Evolutionary conservation across 2,797 vertebrate species (phyloP).

Genomic region (Typhlichthys subterraneus): DNA sequence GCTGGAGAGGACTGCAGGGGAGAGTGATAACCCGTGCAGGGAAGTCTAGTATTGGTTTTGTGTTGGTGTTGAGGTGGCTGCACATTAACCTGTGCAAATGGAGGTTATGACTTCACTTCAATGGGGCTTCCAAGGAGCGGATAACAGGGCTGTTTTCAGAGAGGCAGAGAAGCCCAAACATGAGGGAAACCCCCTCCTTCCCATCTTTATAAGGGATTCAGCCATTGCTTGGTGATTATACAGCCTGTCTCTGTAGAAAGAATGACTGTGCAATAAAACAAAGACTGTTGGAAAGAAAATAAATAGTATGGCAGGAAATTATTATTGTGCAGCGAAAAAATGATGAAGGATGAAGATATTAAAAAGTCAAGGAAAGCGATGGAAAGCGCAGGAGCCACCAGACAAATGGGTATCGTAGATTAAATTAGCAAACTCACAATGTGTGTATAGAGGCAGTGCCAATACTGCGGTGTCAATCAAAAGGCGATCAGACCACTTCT

Average conservation of each 20-base stretch:
- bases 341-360: conserved; percentile 26
- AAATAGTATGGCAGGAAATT: conserved; percentile 39
- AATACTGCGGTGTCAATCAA: too few relatives aligned
- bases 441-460: neutral
- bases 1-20: conserved; percentile 19
- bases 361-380: neutral
- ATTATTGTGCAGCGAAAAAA: conserved; percentile 46
- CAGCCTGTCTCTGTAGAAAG: conserved; percentile 29
- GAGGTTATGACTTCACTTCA: conserved; percentile 70
- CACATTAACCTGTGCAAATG: conserved; percentile 82
- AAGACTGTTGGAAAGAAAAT: conserved; percentile 38
- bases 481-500: too few relatives aligned
- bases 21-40: conserved; percentile 57
- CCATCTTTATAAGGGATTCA: conserved; percentile 21
- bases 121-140: conserved; percentile 40
- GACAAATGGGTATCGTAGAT: neutral
- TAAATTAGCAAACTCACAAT: neutral
- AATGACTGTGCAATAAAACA: conserved; percentile 35
- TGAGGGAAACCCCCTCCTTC: conserved; percentile 2
- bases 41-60: conserved; percentile 58
- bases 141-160: conserved; percentile 53
- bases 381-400: neutral
- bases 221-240: conserved; percentile 30
- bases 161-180: conserved; percentile 3
- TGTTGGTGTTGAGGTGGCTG: conserved; percentile 69